Evolutionary conservation across 2,797 vertebrate species (phyloP).

Genomic region (Semotilus atromaculatus): DNA sequence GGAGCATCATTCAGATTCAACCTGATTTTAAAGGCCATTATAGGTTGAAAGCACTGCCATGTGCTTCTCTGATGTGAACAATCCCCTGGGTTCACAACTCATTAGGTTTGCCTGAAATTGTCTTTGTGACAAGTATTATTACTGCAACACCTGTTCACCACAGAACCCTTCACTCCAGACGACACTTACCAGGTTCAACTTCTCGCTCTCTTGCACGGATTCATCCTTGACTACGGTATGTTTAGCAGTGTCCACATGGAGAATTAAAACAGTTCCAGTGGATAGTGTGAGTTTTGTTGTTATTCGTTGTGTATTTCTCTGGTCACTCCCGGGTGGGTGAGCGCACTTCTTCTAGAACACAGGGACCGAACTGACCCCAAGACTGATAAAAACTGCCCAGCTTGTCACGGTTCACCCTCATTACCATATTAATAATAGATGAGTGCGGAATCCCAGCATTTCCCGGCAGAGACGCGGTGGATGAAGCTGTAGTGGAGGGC

Average conservation of each 20-base stretch:
- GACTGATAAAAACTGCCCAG: constrained; percentile 64
- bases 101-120: constrained; percentile 86
- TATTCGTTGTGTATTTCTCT: background rate
- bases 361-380: constrained; percentile 43
- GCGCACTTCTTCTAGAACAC: constrained; percentile 41
- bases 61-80: constrained; percentile 79
- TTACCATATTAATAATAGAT: constrained; percentile 68
- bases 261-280: background rate
- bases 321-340: constrained; percentile 35
- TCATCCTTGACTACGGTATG: background rate
- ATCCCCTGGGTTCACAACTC: constrained; percentile 82
- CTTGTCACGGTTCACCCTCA: constrained; percentile 62
- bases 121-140: constrained; percentile 85
- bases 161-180: constrained; percentile 38
- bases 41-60: constrained; percentile 8
- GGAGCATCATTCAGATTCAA: background rate
- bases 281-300: background rate
- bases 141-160: constrained; percentile 79
- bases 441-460: constrained; percentile 47
- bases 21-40: constrained; percentile 4
- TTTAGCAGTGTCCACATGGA: background rate
- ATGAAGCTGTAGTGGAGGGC: constrained; percentile 54
- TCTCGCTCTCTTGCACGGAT: background rate
- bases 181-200: constrained; percentile 18
- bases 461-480: constrained; percentile 46